These are phyloP conservation scores for Nebria brevicollis DNA, from an alignment of 2,888 invertebrate species.

Conservation along the genomic window DNA sequence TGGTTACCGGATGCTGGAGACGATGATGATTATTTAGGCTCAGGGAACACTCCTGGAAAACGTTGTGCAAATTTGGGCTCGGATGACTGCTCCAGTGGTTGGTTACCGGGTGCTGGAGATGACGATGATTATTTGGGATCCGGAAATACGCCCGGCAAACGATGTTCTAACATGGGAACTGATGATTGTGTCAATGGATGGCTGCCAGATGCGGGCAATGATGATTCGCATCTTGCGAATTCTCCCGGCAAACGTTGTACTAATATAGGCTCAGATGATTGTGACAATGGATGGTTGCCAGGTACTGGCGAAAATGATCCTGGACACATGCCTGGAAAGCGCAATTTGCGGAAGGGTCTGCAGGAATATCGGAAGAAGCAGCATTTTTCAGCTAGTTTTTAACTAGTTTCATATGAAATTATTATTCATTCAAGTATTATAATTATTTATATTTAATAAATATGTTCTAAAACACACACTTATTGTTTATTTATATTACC, in stretches of 20 bases:
- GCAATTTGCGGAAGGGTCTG: not conserved
- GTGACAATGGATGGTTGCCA: not conserved
- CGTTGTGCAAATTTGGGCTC: constrained; percentile 26
- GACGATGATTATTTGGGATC: constrained; percentile 27
- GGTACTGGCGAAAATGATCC: not conserved
- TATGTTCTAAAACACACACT: not conserved
- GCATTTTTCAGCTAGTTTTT: not conserved
- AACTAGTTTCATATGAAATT: not conserved
- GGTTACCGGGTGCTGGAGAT: constrained; percentile 24
- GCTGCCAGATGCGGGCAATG: constrained; percentile 13
- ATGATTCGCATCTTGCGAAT: constrained; percentile 13
- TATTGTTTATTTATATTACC: not conserved
- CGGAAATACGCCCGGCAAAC: constrained; percentile 28
- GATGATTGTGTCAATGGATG: constrained; percentile 19
- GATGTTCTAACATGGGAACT: constrained; percentile 1
- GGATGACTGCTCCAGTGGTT: constrained; percentile 32
- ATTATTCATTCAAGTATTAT: not conserved
- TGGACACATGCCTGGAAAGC: not conserved
- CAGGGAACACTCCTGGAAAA: constrained; percentile 27
- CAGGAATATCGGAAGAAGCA: not conserved
- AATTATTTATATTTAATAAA: not conserved
- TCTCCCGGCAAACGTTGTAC: constrained; percentile 15
- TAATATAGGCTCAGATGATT: not conserved
- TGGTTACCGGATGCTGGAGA: constrained; percentile 20
- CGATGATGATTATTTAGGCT: constrained; percentile 23